phyloP scores from a whole-genome alignment of 2,888 invertebrate genomes.

The Drosophila recens region DNA sequence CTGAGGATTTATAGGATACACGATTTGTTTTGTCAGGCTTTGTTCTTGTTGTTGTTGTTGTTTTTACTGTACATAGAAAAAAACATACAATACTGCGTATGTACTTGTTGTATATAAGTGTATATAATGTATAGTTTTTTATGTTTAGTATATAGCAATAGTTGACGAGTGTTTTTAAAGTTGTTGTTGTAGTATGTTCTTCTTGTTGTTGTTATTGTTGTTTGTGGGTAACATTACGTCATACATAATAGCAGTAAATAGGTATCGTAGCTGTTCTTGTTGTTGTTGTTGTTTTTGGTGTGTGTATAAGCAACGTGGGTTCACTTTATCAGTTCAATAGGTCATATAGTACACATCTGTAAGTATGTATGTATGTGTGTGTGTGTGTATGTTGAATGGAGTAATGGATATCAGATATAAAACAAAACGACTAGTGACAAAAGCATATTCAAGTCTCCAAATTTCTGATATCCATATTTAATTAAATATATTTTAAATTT shows the following conservation, averaged over 20 bases:
- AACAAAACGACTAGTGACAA: too few species aligned
- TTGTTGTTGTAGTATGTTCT: slow-evolving; percentile 40
- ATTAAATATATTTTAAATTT: too few species aligned
- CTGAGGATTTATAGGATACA: slow-evolving; percentile 72
- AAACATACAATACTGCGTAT: slow-evolving; percentile 78
- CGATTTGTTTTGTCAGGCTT: slow-evolving; percentile 77
- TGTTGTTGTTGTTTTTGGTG: slow-evolving; percentile 40
- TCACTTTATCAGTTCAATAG: slow-evolving; percentile 71
- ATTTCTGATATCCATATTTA: too few species aligned
- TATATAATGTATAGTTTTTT: slow-evolving; percentile 63
- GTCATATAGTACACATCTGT: slow-evolving; percentile 41
- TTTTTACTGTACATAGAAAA: slow-evolving; percentile 67
- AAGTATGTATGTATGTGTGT: slow-evolving; percentile 2
- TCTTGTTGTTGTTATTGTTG: slow-evolving; percentile 47
- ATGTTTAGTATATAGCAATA: slow-evolving; percentile 67
- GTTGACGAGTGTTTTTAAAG: slow-evolving; percentile 68
- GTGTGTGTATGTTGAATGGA: slow-evolving; percentile 2
- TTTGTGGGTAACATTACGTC: slow-evolving; percentile 75
- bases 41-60: slow-evolving; percentile 56
- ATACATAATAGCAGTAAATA: slow-evolving; percentile 78
- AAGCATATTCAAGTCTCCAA: too few species aligned
- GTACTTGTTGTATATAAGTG: slow-evolving; percentile 74
- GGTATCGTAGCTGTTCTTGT: slow-evolving; percentile 72
- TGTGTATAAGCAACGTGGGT: slow-evolving; percentile 67
- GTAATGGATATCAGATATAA: neutral